These are phyloP conservation scores for Hetaerina titia DNA, from an alignment of 2,888 invertebrate species.

Conservation along the genomic window DNA sequence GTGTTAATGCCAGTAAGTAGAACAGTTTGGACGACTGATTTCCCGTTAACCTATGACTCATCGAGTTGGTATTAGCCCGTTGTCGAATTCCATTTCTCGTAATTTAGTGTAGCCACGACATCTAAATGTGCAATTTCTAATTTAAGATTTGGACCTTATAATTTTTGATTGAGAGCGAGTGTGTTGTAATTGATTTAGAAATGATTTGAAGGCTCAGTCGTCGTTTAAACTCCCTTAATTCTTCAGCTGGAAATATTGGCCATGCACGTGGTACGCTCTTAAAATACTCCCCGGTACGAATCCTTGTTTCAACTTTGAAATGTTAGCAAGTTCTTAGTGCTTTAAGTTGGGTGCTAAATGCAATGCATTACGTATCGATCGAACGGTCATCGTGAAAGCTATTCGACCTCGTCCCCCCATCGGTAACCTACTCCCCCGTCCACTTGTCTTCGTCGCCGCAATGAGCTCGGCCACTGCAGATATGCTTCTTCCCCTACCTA, in stretches of 20 bases:
- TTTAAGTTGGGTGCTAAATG: background rate
- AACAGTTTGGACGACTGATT: background rate
- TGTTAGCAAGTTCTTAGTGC: background rate
- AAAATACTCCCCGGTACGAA: background rate
- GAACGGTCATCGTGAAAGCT: constrained; percentile 64
- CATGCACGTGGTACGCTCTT: constrained; percentile 40
- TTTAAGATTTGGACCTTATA: background rate
- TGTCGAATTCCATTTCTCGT: background rate
- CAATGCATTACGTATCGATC: constrained; percentile 59
- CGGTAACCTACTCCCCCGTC: constrained; percentile 63
- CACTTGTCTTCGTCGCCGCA: constrained; percentile 63
- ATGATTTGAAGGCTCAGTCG: background rate
- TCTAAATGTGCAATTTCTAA: background rate
- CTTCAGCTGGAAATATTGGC: background rate
- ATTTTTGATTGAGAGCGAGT: background rate
- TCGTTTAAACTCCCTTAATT: background rate
- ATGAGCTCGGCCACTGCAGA: constrained; percentile 69
- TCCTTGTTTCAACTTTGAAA: no score
- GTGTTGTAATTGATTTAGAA: background rate
- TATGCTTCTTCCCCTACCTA: constrained; percentile 60
- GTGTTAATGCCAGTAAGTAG: constrained; percentile 44
- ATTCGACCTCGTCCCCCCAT: constrained; percentile 64
- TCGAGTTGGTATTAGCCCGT: background rate
- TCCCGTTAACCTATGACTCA: background rate
- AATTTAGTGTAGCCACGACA: background rate